These are phyloP conservation scores for Trissolcus basalis DNA, from an alignment of 1,140 invertebrate genomes.

Conservation along the genomic window DNA sequence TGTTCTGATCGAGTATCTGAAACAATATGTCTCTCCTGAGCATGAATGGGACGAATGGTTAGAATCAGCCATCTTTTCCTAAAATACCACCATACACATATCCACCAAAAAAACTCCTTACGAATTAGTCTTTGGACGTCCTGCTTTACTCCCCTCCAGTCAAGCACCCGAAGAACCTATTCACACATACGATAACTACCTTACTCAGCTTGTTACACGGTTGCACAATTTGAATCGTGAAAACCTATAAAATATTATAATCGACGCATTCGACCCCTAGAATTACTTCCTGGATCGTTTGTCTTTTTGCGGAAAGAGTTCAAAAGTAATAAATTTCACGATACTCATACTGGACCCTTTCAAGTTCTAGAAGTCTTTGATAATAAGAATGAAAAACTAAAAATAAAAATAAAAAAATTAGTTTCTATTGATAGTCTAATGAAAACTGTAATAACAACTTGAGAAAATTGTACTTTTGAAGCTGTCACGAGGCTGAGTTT, in stretches of 20 bases:
- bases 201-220: conserved; percentile 18
- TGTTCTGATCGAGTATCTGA: conserved; percentile 53
- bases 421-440: conserved; percentile 3
- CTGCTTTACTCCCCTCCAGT: conserved; percentile 15
- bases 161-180: conserved; percentile 5
- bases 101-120: conserved; percentile 21
- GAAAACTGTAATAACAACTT: not conserved
- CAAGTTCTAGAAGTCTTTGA: conserved; percentile 13
- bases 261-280: conserved; percentile 17
- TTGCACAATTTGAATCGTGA: conserved; percentile 21
- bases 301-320: conserved; percentile 32
- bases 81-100: conserved; percentile 28
- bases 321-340: conserved; percentile 24
- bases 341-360: conserved; percentile 22
- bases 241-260: conserved; percentile 30
- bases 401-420: conserved; percentile 18
- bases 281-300: conserved; percentile 16
- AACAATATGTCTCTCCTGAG: conserved; percentile 8
- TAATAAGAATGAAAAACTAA: conserved; percentile 9
- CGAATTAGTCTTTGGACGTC: conserved; percentile 27
- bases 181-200: conserved; percentile 29
- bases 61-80: conserved; percentile 18
- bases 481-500: not conserved
- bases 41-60: conserved; percentile 26
- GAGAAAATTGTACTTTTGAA: not conserved